Percentiles rank a stretch among this genome's conserved stretches.
These are phyloP conservation scores for Caretta caretta DNA, from an alignment of 2,113 vertebrate species.

Conservation along the genomic window DNA sequence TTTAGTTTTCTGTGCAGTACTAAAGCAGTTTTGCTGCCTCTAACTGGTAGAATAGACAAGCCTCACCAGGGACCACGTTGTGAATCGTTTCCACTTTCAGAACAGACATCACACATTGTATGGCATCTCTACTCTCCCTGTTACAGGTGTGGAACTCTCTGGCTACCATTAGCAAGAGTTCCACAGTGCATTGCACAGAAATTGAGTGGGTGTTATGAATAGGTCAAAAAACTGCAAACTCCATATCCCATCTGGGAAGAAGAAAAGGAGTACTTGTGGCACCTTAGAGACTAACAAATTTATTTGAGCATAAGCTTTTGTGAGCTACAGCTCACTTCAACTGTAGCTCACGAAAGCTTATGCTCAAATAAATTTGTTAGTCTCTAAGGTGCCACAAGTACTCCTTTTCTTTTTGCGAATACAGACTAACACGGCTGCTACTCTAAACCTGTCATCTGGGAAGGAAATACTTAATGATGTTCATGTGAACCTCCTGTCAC, in stretches of 20 bases:
- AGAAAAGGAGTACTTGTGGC: no score
- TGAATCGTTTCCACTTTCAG: neutral
- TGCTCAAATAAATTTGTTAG: no score
- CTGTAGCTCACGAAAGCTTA: no score
- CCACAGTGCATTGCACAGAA: neutral
- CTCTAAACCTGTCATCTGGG: neutral
- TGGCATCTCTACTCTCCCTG: neutral
- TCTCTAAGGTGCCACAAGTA: no score
- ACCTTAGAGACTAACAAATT: no score
- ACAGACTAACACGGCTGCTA: no score
- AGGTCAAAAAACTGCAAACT: neutral
- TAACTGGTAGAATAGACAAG: neutral
- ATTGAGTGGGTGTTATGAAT: neutral
- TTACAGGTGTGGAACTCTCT: neutral
- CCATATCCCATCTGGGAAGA: neutral
- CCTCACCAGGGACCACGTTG: neutral
- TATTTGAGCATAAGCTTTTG: no score
- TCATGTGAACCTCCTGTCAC: neutral
- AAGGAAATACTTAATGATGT: neutral
- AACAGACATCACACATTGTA: neutral
- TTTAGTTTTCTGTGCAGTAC: neutral
- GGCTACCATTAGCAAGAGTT: neutral
- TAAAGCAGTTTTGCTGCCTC: neutral
- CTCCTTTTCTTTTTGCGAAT: no score
- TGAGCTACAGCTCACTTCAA: no score